These are phyloP conservation scores for Typhlichthys eigenmanni DNA, from an alignment of 2,797 vertebrate species.

Conservation along the genomic window DNA sequence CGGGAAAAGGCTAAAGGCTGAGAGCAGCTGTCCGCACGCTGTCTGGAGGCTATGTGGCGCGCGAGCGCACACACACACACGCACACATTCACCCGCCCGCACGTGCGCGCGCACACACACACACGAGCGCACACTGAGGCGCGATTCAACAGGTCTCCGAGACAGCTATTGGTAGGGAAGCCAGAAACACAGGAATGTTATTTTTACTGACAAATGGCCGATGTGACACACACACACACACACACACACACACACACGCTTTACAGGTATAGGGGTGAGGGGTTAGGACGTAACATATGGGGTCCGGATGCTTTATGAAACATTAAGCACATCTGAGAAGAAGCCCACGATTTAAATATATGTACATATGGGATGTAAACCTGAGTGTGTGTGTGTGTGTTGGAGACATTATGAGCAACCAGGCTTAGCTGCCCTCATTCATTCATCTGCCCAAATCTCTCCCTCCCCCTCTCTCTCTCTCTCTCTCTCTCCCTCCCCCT, in stretches of 20 bases:
- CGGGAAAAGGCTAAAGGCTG: constrained; percentile 20
- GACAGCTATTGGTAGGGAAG: constrained; percentile 33
- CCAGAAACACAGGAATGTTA: constrained; percentile 1
- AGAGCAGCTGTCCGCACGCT: constrained; percentile 20
- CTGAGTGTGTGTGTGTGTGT: neutral
- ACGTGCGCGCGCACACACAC: neutral
- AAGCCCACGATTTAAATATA: too few species aligned
- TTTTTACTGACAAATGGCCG: too few species aligned
- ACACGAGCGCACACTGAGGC: neutral
- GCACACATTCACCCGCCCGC: too few species aligned
- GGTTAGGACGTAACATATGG: too few species aligned
- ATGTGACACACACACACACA: too few species aligned
- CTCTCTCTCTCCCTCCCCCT: constrained; percentile 36
- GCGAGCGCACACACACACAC: neutral
- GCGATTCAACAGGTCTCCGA: constrained; percentile 7
- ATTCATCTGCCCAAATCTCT: constrained; percentile 62
- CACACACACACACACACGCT: too few species aligned
- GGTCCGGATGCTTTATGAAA: too few species aligned
- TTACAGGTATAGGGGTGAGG: too few species aligned
- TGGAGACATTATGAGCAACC: constrained; percentile 40
- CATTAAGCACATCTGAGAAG: too few species aligned
- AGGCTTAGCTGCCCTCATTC: constrained; percentile 54
- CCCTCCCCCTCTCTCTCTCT: constrained; percentile 29
- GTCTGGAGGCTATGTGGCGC: constrained; percentile 6
- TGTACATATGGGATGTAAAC: too few species aligned